Base-by-base conservation (phyloP, 1,140 invertebrate species). In the Hylaeus anthracinus region DNA sequence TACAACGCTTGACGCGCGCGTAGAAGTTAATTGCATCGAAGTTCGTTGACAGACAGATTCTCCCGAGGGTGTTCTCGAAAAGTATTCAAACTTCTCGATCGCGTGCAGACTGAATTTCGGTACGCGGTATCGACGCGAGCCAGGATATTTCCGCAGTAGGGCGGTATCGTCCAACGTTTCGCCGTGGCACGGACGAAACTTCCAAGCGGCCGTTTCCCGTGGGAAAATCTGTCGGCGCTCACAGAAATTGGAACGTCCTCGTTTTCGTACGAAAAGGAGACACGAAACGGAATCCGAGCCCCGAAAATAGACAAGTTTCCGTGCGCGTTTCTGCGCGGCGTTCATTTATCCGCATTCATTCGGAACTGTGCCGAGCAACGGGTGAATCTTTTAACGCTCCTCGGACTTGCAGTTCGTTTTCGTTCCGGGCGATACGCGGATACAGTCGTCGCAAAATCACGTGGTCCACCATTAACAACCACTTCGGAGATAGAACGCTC, bases 311-410 rank as follows among this genome's bases (percentile, higher is more conserved):
- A 70, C 64, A 61, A 45, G 10, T 48, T 15, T 60, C 4, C 12
- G 51, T 51, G 41, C 43, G 41, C 43, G 10, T 8, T 75, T 56
- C 63, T 39, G 41, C n/a, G 9, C 26, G 12, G 39, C 39, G 5
- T 43, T 75, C 61, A 63, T 75, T 75, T 75, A 75, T 75, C 63
- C 39, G 63, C 67, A 67, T 75, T 67, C 73, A 67, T 66, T 55
- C 60, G 73, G 56, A 37, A 39, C 39, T 43, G 14, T 43, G 14
- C 15, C 61, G 61, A 39, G 12, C 39, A 26, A 39, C 43, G 39
- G 51, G 37, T 41, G 72, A 75, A 66, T 75, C 61, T 39, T 66
- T 55, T 75, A 53, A 41, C 61, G 63, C 12, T 74, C 51, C 45
- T 15, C 41, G 41, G 70, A 6, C 55, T n/a, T 55, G n/a, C 73